These are phyloP conservation scores for Crocodylus rhombifer DNA, from an alignment of 2,797 vertebrate species.

Conservation along the genomic window DNA sequence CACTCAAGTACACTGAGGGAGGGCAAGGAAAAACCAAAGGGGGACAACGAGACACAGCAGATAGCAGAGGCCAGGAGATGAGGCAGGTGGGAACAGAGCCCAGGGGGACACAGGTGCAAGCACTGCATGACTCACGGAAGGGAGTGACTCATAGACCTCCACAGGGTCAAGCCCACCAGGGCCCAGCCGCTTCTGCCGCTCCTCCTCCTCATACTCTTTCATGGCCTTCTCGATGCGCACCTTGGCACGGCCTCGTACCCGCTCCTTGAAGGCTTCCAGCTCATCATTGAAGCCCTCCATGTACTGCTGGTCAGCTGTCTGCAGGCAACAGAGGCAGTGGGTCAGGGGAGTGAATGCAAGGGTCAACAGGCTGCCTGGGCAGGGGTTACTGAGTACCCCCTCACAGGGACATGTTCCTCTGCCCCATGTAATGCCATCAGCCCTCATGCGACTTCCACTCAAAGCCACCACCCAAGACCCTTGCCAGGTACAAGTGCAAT, in stretches of 20 bases:
- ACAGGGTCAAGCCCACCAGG: constrained; percentile 91
- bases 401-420: too few relatives aligned
- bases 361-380: background rate
- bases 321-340: background rate
- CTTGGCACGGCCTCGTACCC: constrained; percentile 85
- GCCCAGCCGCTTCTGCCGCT: constrained; percentile 88
- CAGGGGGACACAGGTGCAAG: background rate
- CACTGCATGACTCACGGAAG: constrained; percentile 72
- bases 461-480: background rate
- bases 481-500: too few relatives aligned
- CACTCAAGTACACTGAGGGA: too few relatives aligned
- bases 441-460: background rate
- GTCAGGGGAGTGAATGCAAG: background rate
- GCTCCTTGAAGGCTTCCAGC: constrained; percentile 89
- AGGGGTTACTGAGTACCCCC: background rate
- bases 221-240: constrained; percentile 89
- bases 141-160: constrained; percentile 89
- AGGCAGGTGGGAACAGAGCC: too few relatives aligned
- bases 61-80: too few relatives aligned
- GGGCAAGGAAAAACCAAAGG: too few relatives aligned
- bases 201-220: constrained; percentile 90
- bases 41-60: background rate
- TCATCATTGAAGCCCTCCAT: constrained; percentile 89
- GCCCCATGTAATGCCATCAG: too few relatives aligned
- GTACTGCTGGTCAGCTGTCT: constrained; percentile 90